Conservation (phyloP, 1,140 invertebrate species). For the Scaptomyza montana region DNA sequence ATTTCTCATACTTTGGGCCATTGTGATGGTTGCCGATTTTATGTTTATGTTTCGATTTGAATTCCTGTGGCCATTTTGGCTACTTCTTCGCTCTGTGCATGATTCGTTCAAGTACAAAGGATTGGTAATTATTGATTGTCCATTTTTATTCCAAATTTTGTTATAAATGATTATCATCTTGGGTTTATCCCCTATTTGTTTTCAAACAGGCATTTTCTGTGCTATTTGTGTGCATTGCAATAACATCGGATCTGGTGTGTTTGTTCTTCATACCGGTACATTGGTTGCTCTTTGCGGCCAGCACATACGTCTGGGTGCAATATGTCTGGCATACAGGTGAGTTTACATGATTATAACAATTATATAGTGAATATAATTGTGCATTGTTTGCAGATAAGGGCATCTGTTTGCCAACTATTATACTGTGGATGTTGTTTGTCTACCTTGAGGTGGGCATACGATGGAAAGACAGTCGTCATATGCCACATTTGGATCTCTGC, state of each 20-base stretch:
- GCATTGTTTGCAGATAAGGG: slow-evolving; percentile 89
- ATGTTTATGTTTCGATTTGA: slow-evolving; percentile 99
- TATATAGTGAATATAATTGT: slow-evolving; percentile 1
- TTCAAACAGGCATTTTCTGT: slow-evolving; percentile 97
- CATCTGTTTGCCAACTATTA: slow-evolving; percentile 96
- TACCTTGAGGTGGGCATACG: slow-evolving; percentile 97
- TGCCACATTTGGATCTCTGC: slow-evolving; percentile 97
- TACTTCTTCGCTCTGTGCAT: slow-evolving; percentile 97
- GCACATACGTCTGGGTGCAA: slow-evolving; percentile 99
- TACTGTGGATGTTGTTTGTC: slow-evolving; percentile 97
- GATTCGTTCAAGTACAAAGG: slow-evolving; percentile 99
- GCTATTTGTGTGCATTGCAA: slow-evolving; percentile 98
- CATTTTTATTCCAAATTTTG: background rate
- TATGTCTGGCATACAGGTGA: slow-evolving; percentile 99
- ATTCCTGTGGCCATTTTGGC: slow-evolving; percentile 99
- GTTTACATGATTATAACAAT: background rate
- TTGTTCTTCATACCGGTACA: slow-evolving; percentile 99
- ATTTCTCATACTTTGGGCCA: slow-evolving; percentile 97
- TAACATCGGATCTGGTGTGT: slow-evolving; percentile 99
- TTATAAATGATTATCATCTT: background rate
- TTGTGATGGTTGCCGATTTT: slow-evolving; percentile 98
- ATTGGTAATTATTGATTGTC: slow-evolving; percentile 91
- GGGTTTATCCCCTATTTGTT: background rate
- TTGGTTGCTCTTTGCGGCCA: slow-evolving; percentile 98
- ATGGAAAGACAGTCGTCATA: slow-evolving; percentile 93